Percentiles rank a stretch among this genome's conserved stretches.
Evolutionary conservation across 1,140 invertebrate species (phyloP).

Genomic region (Caenorhabditis brenneri): DNA sequence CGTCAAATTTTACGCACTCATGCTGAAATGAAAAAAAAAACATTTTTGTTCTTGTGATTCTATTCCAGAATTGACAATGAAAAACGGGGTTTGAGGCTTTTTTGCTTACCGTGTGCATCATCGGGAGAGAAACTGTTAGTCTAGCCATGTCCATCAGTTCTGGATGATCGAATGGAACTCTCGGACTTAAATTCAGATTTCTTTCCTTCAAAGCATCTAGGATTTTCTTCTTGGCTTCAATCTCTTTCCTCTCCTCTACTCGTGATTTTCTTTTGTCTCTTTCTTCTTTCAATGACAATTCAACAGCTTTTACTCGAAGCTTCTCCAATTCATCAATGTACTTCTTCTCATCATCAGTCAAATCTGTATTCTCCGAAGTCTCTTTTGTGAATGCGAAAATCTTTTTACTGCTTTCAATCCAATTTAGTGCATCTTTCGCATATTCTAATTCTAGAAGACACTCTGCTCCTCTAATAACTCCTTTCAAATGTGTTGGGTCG

Average conservation of each 20-base stretch:
- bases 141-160: conserved; percentile 55
- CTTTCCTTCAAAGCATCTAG: conserved; percentile 54
- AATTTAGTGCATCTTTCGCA: conserved; percentile 58
- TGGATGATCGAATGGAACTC: conserved; percentile 53
- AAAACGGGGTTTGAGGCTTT: neutral
- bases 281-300: conserved; percentile 33
- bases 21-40: neutral
- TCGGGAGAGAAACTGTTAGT: conserved; percentile 24
- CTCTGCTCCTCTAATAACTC: conserved; percentile 59
- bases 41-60: neutral
- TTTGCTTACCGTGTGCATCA: conserved; percentile 18
- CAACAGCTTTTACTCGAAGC: conserved; percentile 6
- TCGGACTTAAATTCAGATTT: conserved; percentile 52
- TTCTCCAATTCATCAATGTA: conserved; percentile 49
- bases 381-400: conserved; percentile 40
- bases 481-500: conserved; percentile 72
- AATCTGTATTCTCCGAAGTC: conserved; percentile 12
- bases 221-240: conserved; percentile 48
- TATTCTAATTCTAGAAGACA: conserved; percentile 63
- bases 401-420: conserved; percentile 55
- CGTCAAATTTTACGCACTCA: conserved; percentile 74
- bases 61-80: neutral
- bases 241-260: conserved; percentile 13
- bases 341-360: conserved; percentile 50
- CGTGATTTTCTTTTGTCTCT: conserved; percentile 15